Evolutionary conservation across 2,888 invertebrate genomes (phyloP).

Genomic region (Luffia ferchaultella): DNA sequence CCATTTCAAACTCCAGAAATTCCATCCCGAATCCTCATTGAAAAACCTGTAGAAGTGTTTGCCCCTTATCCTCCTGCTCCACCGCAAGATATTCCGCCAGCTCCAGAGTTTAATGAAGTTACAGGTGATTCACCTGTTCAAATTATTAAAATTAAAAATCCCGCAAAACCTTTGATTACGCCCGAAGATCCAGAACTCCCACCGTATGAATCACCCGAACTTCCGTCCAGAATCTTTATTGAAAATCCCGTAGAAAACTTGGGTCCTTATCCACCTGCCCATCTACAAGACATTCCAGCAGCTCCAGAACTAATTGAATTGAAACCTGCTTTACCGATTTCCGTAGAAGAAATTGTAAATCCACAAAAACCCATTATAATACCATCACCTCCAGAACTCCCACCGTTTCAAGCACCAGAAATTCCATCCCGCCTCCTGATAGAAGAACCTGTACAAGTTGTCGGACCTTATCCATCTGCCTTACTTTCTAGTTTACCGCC

Average conservation of each 20-base stretch:
- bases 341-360: neutral
- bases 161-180: too few relatives aligned
- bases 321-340: neutral
- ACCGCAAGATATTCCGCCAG: neutral
- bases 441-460: neutral
- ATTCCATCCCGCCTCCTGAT: constrained; percentile 8
- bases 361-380: constrained; percentile 1
- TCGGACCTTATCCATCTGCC: neutral
- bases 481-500: too few relatives aligned
- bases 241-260: neutral
- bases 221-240: constrained; percentile 1
- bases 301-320: constrained; percentile 7
- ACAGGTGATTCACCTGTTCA: neutral
- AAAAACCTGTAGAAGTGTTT: neutral
- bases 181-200: constrained; percentile 8
- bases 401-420: constrained; percentile 15
- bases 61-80: neutral
- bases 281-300: neutral
- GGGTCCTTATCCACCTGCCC: neutral
- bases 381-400: constrained; percentile 18
- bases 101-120: neutral
- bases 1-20: neutral
- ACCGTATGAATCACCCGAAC: constrained; percentile 6
- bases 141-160: neutral
- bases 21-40: neutral